Evolutionary conservation across 92 coral and sea anemone genomes (phyloP), one percentile per base, ranked within the genome.

Genomic region (Hydrozoanthus gracilis): DNA sequence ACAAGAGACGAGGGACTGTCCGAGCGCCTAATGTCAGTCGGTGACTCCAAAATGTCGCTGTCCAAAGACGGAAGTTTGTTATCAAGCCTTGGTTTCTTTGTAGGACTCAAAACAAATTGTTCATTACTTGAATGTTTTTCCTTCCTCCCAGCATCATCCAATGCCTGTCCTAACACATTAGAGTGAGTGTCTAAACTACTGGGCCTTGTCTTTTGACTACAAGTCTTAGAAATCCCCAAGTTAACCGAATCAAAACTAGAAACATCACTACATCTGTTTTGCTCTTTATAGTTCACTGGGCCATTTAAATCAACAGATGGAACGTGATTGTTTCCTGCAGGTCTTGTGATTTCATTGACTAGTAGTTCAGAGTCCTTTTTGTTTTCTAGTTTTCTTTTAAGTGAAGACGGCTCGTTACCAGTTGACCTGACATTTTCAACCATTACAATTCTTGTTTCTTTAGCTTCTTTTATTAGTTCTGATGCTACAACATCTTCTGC

Each of bases 401-500:
- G 51, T 51, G 8, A 87, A 72, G 65, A 35, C 5, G 87, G 47
- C 7, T 73, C 70, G 51, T 51, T 77, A 51, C 88, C 90, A 73
- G 82, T 58, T 77, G 88, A 86, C 73, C 90, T 89, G 20, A 91
- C 91, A 82, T 94, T 94, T 89, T 95, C 98, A 44, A 95, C 89
- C 44, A 95, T 93, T 16, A 95, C 66, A 72, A 95, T 95, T 85
- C 86, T 79, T 39, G 93, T 94, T 64, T 95, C 95, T 77, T 91
- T 93, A 18, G 94, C 90, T 73, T 87, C 93, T 15, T 91, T 88
- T 74, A 95, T 51, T 3, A 95, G 52, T 35, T 88, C 93, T 15
- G 95, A 61, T 8, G 94, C 20, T 14, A 92, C 91, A 55, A 95
- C 89, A 86, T 95, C 98, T 18, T 92, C 95, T 50, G 98, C 98